These are phyloP conservation scores for Callipepla californica DNA, from an alignment of 2,113 vertebrate species.

Conservation along the genomic window DNA sequence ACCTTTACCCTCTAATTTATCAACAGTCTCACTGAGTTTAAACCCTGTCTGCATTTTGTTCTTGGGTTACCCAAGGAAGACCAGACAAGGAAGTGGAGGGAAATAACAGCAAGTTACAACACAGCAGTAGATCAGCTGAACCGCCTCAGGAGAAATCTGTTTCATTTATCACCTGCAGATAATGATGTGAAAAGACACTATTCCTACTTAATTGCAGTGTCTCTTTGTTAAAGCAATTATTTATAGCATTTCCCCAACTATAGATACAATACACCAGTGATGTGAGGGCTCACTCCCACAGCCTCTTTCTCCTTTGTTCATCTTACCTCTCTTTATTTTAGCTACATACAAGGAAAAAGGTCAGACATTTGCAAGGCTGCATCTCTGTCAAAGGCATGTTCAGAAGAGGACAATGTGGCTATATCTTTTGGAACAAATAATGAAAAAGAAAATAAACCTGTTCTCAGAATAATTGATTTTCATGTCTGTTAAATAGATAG, in stretches of 20 bases:
- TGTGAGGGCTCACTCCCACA: not conserved
- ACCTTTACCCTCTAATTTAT: not conserved
- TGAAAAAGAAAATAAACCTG: not conserved
- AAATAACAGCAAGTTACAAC: not conserved
- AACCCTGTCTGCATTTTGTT: not conserved
- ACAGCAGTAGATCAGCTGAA: not conserved
- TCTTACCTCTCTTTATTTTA: not conserved
- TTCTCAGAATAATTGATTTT: conserved; percentile 29
- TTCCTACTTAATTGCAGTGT: not conserved
- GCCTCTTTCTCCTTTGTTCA: not conserved
- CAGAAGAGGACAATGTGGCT: not conserved
- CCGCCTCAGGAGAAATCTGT: not conserved
- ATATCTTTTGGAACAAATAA: not conserved
- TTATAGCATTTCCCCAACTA: not conserved
- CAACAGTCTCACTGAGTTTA: not conserved
- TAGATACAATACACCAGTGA: not conserved
- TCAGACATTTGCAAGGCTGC: not conserved
- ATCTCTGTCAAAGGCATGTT: not conserved
- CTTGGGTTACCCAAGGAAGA: not conserved
- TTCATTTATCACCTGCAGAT: conserved; percentile 11
- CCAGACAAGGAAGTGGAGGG: not conserved
- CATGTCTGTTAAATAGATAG: conserved; percentile 22
- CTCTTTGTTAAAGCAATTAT: conserved; percentile 16
- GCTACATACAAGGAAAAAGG: not conserved
- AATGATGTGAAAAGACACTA: not conserved